Evolutionary conservation across 2,888 invertebrate species (phyloP).

Genomic region (Physocephala rufipes): DNA sequence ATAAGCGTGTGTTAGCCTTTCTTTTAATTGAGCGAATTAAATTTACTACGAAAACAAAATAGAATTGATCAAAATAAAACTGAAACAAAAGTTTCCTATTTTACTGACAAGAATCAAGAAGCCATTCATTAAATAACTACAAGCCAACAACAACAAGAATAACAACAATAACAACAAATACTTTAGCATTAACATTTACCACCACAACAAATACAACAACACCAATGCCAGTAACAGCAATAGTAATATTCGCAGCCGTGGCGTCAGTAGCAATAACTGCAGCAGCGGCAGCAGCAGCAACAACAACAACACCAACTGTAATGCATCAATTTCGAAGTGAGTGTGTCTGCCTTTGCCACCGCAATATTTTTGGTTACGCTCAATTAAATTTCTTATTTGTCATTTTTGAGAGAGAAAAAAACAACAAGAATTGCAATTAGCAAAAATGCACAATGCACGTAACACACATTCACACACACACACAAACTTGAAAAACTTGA

Average conservation of each 20-base stretch:
- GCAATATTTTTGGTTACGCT: slow-evolving; percentile 53
- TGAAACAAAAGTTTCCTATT: slow-evolving; percentile 40
- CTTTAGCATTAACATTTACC: neutral
- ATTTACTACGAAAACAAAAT: slow-evolving; percentile 31
- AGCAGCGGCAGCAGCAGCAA: neutral
- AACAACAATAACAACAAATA: slow-evolving; percentile 7
- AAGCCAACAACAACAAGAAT: slow-evolving; percentile 28
- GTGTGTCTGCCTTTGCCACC: slow-evolving; percentile 23
- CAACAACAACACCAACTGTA: neutral
- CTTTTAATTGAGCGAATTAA: slow-evolving; percentile 22
- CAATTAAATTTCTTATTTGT: slow-evolving; percentile 60
- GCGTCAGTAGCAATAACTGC: neutral
- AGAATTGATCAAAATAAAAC: slow-evolving; percentile 32
- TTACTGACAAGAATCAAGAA: slow-evolving; percentile 28
- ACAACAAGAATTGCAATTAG: slow-evolving; percentile 33
- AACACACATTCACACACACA: slow-evolving; percentile 1
- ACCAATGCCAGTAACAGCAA: neutral
- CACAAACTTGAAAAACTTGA: neutral
- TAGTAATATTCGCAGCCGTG: neutral
- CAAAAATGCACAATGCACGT: slow-evolving; percentile 2
- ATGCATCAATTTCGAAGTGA: slow-evolving; percentile 9
- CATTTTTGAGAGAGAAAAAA: slow-evolving; percentile 39
- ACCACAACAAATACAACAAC: neutral
- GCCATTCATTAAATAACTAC: slow-evolving; percentile 12
- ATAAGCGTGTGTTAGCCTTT: slow-evolving; percentile 17